Evolutionary conservation across 2,888 invertebrate genomes (phyloP), one percentile per base, ranked within the genome.

Genomic region (Ennomos erosarius): DNA sequence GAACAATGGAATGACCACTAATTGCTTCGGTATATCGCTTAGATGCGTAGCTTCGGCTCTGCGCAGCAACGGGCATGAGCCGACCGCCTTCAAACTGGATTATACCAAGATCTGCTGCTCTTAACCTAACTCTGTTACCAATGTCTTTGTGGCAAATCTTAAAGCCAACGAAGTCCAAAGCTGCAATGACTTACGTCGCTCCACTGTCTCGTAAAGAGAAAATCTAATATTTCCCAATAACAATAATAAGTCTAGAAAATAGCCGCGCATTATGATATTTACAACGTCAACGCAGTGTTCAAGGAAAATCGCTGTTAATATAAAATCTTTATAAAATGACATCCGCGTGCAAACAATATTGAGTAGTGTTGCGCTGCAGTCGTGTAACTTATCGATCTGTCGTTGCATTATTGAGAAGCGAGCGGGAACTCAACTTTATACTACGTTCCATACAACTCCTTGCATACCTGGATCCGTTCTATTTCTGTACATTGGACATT

Each of bases 381-480:
- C 65, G 68, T 68, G 77, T 76, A 76, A 76, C 71, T 73, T 85
- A 89, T 90, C 89, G 89, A 90, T 87, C 81, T 73, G 74, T 66
- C 75, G 80, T 75, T 90, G 88, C 86, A 90, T 90, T 89, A 90
- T 90, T 90, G 85, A 90, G 75, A 56, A 78, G 78, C 77, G 70
- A 74, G 70, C 74, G 69, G 77, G 75, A 75, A 75, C 74, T 71
- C 65, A 67, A 76, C 73, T 69, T 77, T 75, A 77, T 68, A 66
- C 72, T 75, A 74, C 64, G 62, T 50, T 62, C 69, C 73, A 72
- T 64, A 72, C 76, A 71, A 73, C 76, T 78, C 69, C 73, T 76
- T 68, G 68, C 81, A 76, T 85, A 82, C 83, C 79, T 71, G 77
- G 67, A 76, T 74, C 72, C 64, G 74, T 75, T 79, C 84, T 89